Percentiles rank a stretch among this genome's conserved stretches.
phyloP scores from a whole-genome alignment of 2,113 vertebrate species.

The Oenanthe oenanthe region DNA sequence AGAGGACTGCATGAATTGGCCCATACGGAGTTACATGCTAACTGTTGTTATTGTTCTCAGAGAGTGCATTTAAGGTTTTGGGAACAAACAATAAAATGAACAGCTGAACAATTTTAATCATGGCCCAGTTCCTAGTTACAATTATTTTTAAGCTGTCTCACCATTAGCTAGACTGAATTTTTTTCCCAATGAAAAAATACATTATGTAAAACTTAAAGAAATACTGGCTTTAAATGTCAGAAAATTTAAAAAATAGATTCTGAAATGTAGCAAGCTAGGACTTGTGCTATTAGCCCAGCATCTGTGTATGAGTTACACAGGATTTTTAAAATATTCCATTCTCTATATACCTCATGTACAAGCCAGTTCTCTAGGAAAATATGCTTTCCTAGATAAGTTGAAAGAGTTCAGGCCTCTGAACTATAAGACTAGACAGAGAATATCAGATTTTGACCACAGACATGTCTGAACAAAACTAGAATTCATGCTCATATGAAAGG shows the following conservation, averaged over 20 bases:
- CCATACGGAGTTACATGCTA: conserved; percentile 65
- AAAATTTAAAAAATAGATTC: background rate
- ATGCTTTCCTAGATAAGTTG: background rate
- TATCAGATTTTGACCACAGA: conserved; percentile 43
- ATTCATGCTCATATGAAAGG: background rate
- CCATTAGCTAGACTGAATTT: conserved; percentile 56
- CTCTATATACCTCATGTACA: background rate
- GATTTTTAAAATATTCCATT: conserved; percentile 11
- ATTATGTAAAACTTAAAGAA: conserved; percentile 52
- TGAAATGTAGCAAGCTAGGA: background rate
- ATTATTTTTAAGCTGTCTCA: conserved; percentile 76
- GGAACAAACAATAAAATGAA: conserved; percentile 76
- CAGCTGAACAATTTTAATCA: conserved; percentile 74
- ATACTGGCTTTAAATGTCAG: background rate
- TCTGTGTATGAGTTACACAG: conserved; percentile 15
- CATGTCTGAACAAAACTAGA: background rate
- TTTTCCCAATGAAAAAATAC: conserved; percentile 39
- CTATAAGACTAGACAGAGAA: background rate
- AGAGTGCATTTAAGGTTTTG: conserved; percentile 77
- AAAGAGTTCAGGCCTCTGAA: background rate
- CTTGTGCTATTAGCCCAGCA: conserved; percentile 6
- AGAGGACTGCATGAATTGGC: conserved; percentile 54
- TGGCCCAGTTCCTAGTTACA: conserved; percentile 72
- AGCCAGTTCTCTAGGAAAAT: conserved; percentile 39
- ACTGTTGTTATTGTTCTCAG: conserved; percentile 75